phyloP scores from a whole-genome alignment of 2,888 invertebrate species.

The Serripes groenlandicus region DNA sequence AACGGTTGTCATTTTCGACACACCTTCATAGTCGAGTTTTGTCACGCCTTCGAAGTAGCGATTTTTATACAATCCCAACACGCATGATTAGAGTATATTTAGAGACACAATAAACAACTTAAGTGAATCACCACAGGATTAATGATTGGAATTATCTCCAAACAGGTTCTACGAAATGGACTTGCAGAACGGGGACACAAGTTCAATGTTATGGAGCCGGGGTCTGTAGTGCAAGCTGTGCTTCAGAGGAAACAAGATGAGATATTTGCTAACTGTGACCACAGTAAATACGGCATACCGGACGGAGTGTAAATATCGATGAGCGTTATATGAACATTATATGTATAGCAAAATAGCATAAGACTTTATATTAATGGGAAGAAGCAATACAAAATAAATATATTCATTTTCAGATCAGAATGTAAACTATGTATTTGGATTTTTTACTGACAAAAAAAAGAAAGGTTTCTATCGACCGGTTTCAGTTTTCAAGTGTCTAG shows the following conservation, averaged over 20 bases:
- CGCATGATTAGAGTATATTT: background rate
- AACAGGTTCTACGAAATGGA: slow-evolving; percentile 71
- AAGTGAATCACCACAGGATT: background rate
- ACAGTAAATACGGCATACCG: slow-evolving; percentile 61
- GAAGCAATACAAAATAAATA: too few species aligned
- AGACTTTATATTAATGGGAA: too few species aligned
- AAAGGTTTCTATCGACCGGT: too few species aligned
- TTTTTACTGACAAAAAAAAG: too few species aligned
- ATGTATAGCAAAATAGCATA: too few species aligned
- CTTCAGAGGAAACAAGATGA: slow-evolving; percentile 44
- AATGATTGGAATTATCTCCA: background rate
- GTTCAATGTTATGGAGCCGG: slow-evolving; percentile 42
- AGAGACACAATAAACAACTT: background rate
- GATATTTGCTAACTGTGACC: slow-evolving; percentile 66
- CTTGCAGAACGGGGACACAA: slow-evolving; percentile 67
- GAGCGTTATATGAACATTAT: too few species aligned
- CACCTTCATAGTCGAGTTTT: too few species aligned
- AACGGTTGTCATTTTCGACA: too few species aligned
- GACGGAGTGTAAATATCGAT: slow-evolving; percentile 61
- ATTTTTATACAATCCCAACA: background rate
- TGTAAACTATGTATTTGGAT: too few species aligned
- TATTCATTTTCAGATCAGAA: too few species aligned
- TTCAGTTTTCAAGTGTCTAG: too few species aligned
- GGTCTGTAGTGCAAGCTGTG: slow-evolving; percentile 63
- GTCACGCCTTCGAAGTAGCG: too few species aligned